Conservation (phyloP, 2,888 invertebrate species). For the Aleiodes alternator region DNA sequence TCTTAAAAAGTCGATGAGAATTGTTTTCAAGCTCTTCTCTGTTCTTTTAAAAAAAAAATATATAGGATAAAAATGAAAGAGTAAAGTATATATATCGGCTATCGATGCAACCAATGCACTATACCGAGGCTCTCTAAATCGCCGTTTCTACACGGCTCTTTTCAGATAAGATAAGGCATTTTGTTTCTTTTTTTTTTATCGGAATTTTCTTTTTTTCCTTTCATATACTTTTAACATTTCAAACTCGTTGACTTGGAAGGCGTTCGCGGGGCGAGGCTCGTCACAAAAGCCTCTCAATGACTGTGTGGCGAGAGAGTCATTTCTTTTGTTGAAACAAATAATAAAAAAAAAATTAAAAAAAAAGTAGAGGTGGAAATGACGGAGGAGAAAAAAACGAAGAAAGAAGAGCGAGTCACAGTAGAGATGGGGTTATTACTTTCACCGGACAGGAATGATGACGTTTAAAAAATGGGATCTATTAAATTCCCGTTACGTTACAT, state of each 20-base stretch:
- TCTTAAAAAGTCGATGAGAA: not conserved
- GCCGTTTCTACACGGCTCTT: slow-evolving; percentile 40
- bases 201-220: slow-evolving; percentile 19
- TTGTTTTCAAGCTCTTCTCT: not conserved
- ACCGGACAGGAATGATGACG: slow-evolving; percentile 38
- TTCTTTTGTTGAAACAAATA: slow-evolving; percentile 25
- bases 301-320: slow-evolving; percentile 19
- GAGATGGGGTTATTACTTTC: slow-evolving; percentile 45
- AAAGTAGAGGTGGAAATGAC: not conserved
- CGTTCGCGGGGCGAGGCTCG: slow-evolving; percentile 27
- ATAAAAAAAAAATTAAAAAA: slow-evolving; percentile 6
- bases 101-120: slow-evolving; percentile 28
- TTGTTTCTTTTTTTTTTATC: slow-evolving; percentile 23
- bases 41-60: slow-evolving; percentile 36
- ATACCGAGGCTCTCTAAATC: slow-evolving; percentile 5
- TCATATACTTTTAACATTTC: slow-evolving; percentile 27
- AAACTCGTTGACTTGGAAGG: slow-evolving; percentile 17
- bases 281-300: slow-evolving; percentile 4
- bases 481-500: slow-evolving; percentile 40
- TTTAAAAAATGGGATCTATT: slow-evolving; percentile 40
- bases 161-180: slow-evolving; percentile 42
- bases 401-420: slow-evolving; percentile 19
- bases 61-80: too few species aligned
- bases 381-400: slow-evolving; percentile 12
- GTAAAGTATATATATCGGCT: slow-evolving; percentile 22